Evolutionary conservation across 2,113 vertebrate species (phyloP).

Genomic region (Myanophis thanlyinensis): DNA sequence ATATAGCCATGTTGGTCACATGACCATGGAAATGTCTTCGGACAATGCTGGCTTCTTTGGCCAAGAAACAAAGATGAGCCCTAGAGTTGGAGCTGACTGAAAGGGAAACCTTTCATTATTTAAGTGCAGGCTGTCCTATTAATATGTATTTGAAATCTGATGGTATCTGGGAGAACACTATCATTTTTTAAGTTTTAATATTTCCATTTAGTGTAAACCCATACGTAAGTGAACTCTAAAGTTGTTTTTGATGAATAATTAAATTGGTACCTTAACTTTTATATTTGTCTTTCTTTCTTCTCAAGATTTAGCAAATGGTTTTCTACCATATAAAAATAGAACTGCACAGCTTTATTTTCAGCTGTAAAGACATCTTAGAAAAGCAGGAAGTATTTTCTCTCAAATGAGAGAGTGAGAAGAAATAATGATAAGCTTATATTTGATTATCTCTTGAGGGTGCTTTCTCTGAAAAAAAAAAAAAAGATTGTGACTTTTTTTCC

Average conservation of each 20-base stretch:
- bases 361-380: neutral
- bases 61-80: neutral
- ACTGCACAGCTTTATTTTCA: constrained; percentile 9
- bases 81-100: neutral
- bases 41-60: neutral
- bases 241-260: constrained; percentile 3
- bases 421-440: neutral
- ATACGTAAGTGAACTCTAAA: neutral
- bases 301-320: neutral
- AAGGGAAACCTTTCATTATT: neutral
- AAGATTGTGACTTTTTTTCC: neutral
- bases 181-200: neutral
- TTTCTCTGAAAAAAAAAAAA: neutral
- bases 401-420: neutral
- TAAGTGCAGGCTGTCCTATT: neutral
- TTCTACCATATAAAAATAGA: neutral
- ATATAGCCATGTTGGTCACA: neutral
- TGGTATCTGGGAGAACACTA: neutral
- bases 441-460: neutral
- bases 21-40: neutral
- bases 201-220: neutral
- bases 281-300: neutral
- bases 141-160: neutral
- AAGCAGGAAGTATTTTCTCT: neutral
- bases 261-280: neutral